Percentiles rank a stretch among this genome's conserved stretches.
Evolutionary conservation across 2,888 invertebrate species (phyloP).

Genomic region (Unio delphinus): DNA sequence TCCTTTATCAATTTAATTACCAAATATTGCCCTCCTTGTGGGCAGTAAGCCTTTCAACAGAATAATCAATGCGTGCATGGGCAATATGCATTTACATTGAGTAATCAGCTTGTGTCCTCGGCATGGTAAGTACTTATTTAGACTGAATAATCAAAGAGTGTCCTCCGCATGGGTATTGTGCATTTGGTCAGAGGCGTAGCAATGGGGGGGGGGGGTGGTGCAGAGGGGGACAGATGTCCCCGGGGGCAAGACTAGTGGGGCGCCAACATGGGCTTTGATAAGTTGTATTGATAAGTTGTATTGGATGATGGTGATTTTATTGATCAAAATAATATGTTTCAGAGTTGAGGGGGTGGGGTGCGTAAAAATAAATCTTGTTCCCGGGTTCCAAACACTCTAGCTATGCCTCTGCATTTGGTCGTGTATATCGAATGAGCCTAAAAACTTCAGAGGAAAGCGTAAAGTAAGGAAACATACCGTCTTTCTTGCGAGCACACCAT

Average conservation of each 20-base stretch:
- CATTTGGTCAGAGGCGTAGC: not conserved
- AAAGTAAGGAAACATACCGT: conserved; percentile 65
- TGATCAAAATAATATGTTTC: no score
- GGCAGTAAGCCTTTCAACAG: not conserved
- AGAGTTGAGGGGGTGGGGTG: no score
- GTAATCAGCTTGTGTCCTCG: not conserved
- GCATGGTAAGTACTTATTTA: not conserved
- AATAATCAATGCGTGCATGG: not conserved
- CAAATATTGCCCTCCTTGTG: not conserved
- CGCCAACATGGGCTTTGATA: no score
- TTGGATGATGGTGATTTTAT: no score
- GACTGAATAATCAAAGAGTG: not conserved
- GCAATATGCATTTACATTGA: not conserved
- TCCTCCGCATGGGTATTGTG: not conserved
- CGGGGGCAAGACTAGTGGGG: no score
- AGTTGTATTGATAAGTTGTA: no score
- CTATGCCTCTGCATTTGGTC: not conserved
- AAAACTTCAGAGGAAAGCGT: not conserved
- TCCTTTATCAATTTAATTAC: no score
- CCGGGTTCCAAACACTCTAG: no score
- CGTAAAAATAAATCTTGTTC: no score
- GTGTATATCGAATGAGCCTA: conserved; percentile 1
- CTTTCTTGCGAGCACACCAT: conserved; percentile 74
- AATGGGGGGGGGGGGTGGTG: no score
- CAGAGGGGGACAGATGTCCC: no score